A percentile compares a stretch with the other conserved stretches of the same genome.
phyloP scores from a whole-genome alignment of 2,888 invertebrate species.

The Ecdyonurus torrentis region DNA sequence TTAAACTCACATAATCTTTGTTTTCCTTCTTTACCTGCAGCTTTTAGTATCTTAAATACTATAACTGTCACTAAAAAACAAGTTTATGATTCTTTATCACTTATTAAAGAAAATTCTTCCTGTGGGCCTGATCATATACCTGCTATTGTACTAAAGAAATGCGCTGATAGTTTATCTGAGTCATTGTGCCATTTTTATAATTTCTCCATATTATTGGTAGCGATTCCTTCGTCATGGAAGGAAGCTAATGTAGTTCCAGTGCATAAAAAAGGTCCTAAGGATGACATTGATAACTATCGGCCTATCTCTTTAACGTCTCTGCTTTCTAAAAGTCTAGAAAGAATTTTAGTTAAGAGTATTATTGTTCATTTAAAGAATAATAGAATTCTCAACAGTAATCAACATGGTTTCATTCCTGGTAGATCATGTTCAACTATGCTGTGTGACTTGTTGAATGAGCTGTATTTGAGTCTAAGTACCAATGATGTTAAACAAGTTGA shows the following conservation, averaged over 20 bases:
- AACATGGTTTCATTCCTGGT: not conserved
- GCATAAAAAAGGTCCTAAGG: constrained; percentile 3
- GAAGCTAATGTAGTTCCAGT: constrained; percentile 3
- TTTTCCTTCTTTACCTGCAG: too few species aligned
- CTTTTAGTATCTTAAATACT: too few species aligned
- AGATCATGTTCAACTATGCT: not conserved
- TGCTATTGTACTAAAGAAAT: not conserved
- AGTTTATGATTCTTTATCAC: too few species aligned
- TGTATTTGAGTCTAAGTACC: not conserved
- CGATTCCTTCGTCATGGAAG: constrained; percentile 3
- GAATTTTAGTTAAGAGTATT: too few species aligned
- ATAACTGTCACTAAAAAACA: too few species aligned
- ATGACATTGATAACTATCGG: constrained; percentile 3
- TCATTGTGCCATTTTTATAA: not conserved
- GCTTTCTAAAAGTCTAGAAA: too few species aligned
- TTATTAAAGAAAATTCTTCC: not conserved
- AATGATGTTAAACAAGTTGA: not conserved
- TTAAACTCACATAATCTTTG: too few species aligned
- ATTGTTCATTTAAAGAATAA: not conserved
- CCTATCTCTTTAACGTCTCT: constrained; percentile 3
- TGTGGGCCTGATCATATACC: not conserved
- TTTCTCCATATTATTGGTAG: not conserved
- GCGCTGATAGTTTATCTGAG: not conserved
- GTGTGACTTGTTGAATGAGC: not conserved
- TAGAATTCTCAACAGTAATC: not conserved